Base-by-base conservation (phyloP, 2,888 invertebrate genomes). In the Caenorhabditis japonica region DNA sequence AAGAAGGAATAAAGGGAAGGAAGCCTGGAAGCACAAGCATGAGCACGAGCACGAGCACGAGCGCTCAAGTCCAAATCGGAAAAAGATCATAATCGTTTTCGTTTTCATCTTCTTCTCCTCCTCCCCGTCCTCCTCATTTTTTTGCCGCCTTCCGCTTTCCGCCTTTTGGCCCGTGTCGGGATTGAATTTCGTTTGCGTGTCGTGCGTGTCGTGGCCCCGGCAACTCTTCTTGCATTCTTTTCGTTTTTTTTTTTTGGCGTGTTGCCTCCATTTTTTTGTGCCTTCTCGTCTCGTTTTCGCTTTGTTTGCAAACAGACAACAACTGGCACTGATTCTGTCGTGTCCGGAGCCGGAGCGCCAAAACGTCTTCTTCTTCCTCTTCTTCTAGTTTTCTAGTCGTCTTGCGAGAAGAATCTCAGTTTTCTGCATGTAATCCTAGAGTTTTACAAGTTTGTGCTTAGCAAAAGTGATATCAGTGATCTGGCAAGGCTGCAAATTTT, bases 131-230 rank as follows among this genome's bases (percentile, higher is more conserved):
- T 52, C 62, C 33, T 46, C 25, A 25, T 44, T 17, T 52, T 27
- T 43, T 46, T 53, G 21, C 34, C 27, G n/a, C 46, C 13, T 34
- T 30, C 25, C 25, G 30, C 27, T 30, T 64, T 36, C 27, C 25
- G 15, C 51, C 27, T 58, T 34, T 47, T 47, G 33, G 43, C 33
- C 25, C 13, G 38, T n/a, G 41, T 58, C 43, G 39, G 62, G 62
- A 64, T 64, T 53, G 62, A 64, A 64, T 64, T 64, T 64, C 62
- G 55, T 55, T 64, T 64, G 62, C 61, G 62, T 47, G 55, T 62
- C 52, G 53, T 10, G 5, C 7, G 5, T 10, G 30, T 30, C 30
- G 62, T 46, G 44, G 27, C 61, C 61, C 61, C 52, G 53, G 61
- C 61, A 62, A 62, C 61, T 62, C 61, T 62, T 51, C 41, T 49